phyloP scores from a whole-genome alignment of 2,797 vertebrate species.

The Valencia hispanica region DNA sequence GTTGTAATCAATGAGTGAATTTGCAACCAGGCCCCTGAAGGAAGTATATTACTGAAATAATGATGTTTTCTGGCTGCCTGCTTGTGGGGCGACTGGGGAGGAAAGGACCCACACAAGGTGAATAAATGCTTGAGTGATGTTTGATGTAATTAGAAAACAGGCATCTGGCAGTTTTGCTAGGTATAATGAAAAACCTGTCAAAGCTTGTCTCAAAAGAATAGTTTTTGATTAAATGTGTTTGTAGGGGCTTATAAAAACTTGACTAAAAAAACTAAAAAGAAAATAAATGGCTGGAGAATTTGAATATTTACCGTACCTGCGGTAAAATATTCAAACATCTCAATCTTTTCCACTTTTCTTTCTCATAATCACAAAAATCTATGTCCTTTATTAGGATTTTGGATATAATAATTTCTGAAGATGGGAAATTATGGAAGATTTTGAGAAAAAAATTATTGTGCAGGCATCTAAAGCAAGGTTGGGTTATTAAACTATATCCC shows the following conservation, averaged over 20 bases:
- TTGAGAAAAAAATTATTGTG: too few relatives aligned
- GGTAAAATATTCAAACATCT: too few relatives aligned
- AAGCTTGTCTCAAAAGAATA: not conserved
- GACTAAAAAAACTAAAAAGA: not conserved
- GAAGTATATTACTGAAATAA: conserved; percentile 28
- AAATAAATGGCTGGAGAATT: not conserved
- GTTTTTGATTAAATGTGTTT: conserved; percentile 15
- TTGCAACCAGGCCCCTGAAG: conserved; percentile 22
- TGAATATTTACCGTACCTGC: not conserved
- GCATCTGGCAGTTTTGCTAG: not conserved
- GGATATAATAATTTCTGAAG: too few relatives aligned
- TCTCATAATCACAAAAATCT: not conserved
- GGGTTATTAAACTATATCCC: too few relatives aligned
- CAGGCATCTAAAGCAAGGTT: too few relatives aligned
- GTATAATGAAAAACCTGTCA: conserved; percentile 13
- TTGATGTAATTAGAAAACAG: conserved; percentile 20
- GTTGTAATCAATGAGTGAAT: conserved; percentile 49
- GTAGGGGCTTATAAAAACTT: not conserved
- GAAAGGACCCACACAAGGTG: conserved; percentile 8
- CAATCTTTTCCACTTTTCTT: not conserved
- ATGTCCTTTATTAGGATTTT: too few relatives aligned
- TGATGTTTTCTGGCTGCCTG: conserved; percentile 40
- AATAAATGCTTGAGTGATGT: conserved; percentile 22
- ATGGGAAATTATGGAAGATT: too few relatives aligned
- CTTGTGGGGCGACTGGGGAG: conserved; percentile 12